Conservation (phyloP, 2,888 invertebrate genomes). For the Zeuzera pyrina region DNA sequence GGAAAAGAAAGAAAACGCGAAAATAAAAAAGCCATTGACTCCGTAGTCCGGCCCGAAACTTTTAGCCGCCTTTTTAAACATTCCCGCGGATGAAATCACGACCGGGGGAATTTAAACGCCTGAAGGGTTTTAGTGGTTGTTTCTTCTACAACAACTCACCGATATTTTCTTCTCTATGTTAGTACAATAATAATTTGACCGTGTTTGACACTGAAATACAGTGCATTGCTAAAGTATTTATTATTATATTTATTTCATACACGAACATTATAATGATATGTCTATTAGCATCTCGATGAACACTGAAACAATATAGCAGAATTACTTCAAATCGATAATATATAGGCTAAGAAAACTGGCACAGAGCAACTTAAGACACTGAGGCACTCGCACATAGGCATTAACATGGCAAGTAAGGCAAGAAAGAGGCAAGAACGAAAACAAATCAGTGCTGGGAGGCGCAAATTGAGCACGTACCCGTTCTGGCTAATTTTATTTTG, state of each 20-base stretch:
- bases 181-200: not conserved
- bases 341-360: conserved; percentile 60
- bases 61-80: conserved; percentile 59
- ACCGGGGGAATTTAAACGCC: conserved; percentile 40
- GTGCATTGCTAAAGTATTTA: no score
- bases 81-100: conserved; percentile 49
- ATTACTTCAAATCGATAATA: conserved; percentile 60
- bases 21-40: conserved; percentile 72
- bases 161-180: not conserved
- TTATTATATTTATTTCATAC: no score
- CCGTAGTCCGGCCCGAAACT: conserved; percentile 54
- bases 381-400: conserved; percentile 26
- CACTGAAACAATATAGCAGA: conserved; percentile 48
- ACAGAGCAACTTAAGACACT: conserved; percentile 37
- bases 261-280: no score
- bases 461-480: conserved; percentile 73
- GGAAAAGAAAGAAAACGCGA: conserved; percentile 63
- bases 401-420: conserved; percentile 17
- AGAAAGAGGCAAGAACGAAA: conserved; percentile 56
- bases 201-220: no score
- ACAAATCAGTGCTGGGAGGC: conserved; percentile 71
- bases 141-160: not conserved
- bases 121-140: conserved; percentile 1
- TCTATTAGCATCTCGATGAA: conserved; percentile 5
- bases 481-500: conserved; percentile 74